Base-by-base conservation (phyloP, 2,797 vertebrate species). In the Eremophila alpestris region DNA sequence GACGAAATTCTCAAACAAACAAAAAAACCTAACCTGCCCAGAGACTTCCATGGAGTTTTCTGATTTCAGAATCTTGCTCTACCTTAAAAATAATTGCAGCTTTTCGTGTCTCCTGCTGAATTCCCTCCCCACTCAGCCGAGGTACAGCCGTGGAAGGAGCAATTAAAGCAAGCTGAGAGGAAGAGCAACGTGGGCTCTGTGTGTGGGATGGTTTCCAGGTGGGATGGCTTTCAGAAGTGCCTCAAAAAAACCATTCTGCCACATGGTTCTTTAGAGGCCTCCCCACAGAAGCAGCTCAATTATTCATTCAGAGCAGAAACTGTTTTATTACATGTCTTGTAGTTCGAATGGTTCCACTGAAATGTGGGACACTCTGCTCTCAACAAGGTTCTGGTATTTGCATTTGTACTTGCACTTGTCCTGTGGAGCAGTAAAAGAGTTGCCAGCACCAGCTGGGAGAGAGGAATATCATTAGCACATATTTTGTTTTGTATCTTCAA, bases 381-480 rank as follows among this genome's bases (percentile, higher is more conserved):
- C 95, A 94, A 96, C 91, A 51, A 96, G 96, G 95, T 96, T 89
- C 96, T 95, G 65, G 91, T 95, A 94, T 94, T 95, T 94, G 95
- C 95, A 96, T 97, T 97, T 97, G 96, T 97, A 96, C 89, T 94
- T 94, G 88, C 95, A 59, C 94, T 94, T 94, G 95, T 97, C 95
- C 97, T 96, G 96, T 81, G 36, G 94, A 90, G 96, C 95, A 75
- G 94, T 82, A 96, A 97, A 97, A 96, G 96, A 96, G 95, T 97
- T 97, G 94, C 95, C 96, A 97, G 2, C 96, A 83, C 96, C 96
- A 97, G 95, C 96, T 97, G 96, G 94, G 95, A 96, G 83, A 91
- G 70, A 87, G 89, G 95, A 97, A 97, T 97, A 96, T 97, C 96
- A 97, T 97, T 97, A 97, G 90, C 96, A 97, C 96, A 67, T 96